phyloP scores from a whole-genome alignment of 1,140 invertebrate species.

The Nymphalis io region DNA sequence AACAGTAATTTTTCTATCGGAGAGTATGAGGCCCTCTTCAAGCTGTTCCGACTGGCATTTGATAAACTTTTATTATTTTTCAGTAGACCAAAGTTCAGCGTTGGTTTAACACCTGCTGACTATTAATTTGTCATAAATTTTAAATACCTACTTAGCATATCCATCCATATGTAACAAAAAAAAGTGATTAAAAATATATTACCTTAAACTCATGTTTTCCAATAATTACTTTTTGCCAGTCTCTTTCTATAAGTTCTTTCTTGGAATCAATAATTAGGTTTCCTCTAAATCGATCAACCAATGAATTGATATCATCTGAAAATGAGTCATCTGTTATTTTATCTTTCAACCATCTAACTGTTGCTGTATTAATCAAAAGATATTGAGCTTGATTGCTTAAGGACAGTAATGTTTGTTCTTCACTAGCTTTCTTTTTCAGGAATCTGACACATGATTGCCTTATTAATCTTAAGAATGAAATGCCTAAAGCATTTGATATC shows the following conservation, averaged over 20 bases:
- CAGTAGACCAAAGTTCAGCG: too few species aligned
- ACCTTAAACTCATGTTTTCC: slow-evolving; percentile 84
- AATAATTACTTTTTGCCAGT: slow-evolving; percentile 86
- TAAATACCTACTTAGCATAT: neutral
- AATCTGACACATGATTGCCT: slow-evolving; percentile 81
- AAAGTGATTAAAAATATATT: slow-evolving; percentile 9
- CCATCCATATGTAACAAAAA: neutral
- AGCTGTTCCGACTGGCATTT: too few species aligned
- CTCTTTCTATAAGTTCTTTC: slow-evolving; percentile 87
- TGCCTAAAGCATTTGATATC: slow-evolving; percentile 85
- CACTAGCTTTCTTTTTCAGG: slow-evolving; percentile 55
- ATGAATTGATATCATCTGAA: slow-evolving; percentile 79
- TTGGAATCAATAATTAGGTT: slow-evolving; percentile 85
- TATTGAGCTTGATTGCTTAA: slow-evolving; percentile 94
- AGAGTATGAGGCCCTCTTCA: too few species aligned
- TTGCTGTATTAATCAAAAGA: slow-evolving; percentile 89
- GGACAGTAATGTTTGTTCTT: slow-evolving; percentile 82
- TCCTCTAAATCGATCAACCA: slow-evolving; percentile 85
- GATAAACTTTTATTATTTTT: too few species aligned
- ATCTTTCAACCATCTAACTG: slow-evolving; percentile 85
- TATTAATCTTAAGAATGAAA: slow-evolving; percentile 86
- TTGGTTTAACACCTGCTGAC: too few species aligned
- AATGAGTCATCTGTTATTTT: slow-evolving; percentile 81
- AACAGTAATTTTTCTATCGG: too few species aligned
- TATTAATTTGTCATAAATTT: neutral